These are phyloP conservation scores for Mesopsocus fuscifrons DNA, from an alignment of 2,888 invertebrate species.

Conservation along the genomic window DNA sequence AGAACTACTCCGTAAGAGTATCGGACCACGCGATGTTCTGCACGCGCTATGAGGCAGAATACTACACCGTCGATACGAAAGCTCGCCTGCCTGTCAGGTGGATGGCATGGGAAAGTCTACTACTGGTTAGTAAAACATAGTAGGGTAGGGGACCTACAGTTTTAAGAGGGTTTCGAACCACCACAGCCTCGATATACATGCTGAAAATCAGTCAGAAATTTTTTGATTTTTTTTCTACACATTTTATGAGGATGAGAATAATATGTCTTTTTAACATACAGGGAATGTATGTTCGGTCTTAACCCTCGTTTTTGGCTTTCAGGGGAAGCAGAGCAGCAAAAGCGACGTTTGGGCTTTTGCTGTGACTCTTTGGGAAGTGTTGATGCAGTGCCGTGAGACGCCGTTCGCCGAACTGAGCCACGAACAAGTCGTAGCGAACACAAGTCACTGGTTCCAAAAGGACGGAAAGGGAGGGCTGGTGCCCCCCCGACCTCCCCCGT, in stretches of 20 bases:
- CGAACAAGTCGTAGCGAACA: conserved; percentile 63
- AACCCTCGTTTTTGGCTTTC: no score
- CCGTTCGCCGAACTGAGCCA: conserved; percentile 68
- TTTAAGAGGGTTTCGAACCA: no score
- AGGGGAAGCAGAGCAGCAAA: conserved; percentile 75
- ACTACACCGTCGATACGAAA: conserved; percentile 67
- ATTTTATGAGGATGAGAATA: background rate
- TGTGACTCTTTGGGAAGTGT: conserved; percentile 75
- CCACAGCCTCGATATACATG: no score
- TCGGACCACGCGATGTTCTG: conserved; percentile 77
- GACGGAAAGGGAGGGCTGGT: conserved; percentile 32
- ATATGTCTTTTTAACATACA: no score
- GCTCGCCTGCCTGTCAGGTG: conserved; percentile 70
- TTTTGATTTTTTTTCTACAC: background rate
- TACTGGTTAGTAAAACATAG: conserved; percentile 39
- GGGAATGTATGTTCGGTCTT: no score
- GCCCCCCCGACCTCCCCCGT: conserved; percentile 45
- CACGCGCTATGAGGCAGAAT: conserved; percentile 57
- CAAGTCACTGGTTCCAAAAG: conserved; percentile 43
- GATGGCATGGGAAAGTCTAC: conserved; percentile 84
- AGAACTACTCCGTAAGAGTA: conserved; percentile 57
- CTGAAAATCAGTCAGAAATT: background rate
- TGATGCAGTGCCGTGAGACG: conserved; percentile 57
- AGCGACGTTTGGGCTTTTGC: conserved; percentile 88
- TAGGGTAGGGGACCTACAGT: no score